A percentile compares a stretch with the other conserved stretches of the same genome.
These are phyloP conservation scores for Threskiornis aethiopicus DNA, from an alignment of 2,797 vertebrate species.

Conservation along the genomic window DNA sequence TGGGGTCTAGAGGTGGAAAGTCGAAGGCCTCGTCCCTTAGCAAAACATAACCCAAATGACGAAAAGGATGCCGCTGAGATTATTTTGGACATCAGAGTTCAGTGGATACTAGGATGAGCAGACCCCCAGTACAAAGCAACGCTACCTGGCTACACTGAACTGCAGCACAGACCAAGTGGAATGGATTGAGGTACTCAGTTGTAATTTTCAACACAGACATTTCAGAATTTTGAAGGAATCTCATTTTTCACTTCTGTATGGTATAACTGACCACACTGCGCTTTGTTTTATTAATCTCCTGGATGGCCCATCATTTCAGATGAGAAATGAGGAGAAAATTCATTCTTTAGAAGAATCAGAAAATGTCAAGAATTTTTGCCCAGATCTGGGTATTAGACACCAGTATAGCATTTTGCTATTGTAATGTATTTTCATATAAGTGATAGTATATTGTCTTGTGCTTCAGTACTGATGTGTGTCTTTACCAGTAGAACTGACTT, in stretches of 20 bases:
- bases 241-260: background rate
- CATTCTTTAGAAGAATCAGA: conserved; percentile 67
- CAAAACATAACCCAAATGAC: background rate
- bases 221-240: background rate
- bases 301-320: conserved; percentile 39
- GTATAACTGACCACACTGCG: background rate
- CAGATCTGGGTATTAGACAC: conserved; percentile 50
- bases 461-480: background rate
- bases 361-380: conserved; percentile 36
- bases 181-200: background rate
- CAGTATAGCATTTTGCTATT: conserved; percentile 68
- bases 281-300: background rate
- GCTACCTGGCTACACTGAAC: background rate
- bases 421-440: conserved; percentile 5
- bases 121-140: accelerated
- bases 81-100: background rate
- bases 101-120: background rate
- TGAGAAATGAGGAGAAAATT: conserved; percentile 51
- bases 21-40: background rate
- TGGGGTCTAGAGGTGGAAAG: background rate
- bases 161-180: background rate
- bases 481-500: conserved; percentile 17
- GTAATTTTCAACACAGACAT: background rate
- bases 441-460: conserved; percentile 8
- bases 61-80: background rate